Evolutionary conservation across 2,888 invertebrate genomes (phyloP).

Genomic region (Steinernema scapterisci): DNA sequence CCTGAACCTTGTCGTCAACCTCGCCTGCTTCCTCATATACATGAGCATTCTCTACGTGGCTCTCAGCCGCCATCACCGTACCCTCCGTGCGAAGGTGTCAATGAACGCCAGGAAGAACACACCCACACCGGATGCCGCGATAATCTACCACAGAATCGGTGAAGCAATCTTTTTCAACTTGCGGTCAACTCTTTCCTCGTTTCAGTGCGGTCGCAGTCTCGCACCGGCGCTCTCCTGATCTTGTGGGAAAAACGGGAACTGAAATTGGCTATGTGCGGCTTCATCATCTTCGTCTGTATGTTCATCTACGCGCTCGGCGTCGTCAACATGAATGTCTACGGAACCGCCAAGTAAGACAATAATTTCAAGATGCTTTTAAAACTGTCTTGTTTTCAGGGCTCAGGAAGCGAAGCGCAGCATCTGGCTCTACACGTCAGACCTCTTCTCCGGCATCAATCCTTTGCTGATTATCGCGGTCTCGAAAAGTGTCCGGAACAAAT

Average conservation of each 20-base stretch:
- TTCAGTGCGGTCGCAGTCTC: constrained; percentile 12
- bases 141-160: constrained; percentile 11
- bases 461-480: constrained; percentile 34
- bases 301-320: constrained; percentile 57
- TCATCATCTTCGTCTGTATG: constrained; percentile 49
- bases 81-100: constrained; percentile 16
- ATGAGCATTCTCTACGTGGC: constrained; percentile 33
- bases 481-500: constrained; percentile 16
- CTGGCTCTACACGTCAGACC: constrained; percentile 35
- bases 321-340: constrained; percentile 34
- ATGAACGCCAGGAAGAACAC: not conserved
- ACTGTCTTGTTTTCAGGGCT: not conserved
- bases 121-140: not conserved
- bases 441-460: constrained; percentile 37
- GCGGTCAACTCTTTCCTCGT: not conserved
- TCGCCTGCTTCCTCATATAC: constrained; percentile 33
- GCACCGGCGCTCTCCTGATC: constrained; percentile 15
- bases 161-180: not conserved
- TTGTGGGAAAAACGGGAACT: constrained; percentile 37
- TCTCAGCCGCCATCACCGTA: constrained; percentile 2
- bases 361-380: not conserved
- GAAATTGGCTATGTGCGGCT: constrained; percentile 36
- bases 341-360: constrained; percentile 7
- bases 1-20: constrained; percentile 20
- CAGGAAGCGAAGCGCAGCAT: constrained; percentile 32